Evolutionary conservation across 2,888 invertebrate species (phyloP), one percentile per base, ranked within the genome.

Genomic region (Meteorus cinctellus): DNA sequence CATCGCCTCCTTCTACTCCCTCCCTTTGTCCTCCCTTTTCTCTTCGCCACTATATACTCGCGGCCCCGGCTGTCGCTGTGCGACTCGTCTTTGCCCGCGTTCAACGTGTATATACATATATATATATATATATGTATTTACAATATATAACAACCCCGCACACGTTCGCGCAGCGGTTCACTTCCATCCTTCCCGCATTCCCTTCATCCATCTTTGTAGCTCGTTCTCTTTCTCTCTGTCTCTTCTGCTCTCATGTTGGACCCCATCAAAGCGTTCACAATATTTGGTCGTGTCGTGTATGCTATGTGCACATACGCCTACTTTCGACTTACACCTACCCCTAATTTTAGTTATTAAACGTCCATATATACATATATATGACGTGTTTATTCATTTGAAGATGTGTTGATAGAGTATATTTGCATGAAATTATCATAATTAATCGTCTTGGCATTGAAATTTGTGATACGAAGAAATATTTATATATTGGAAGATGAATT

Each of bases 1-100:
- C 77, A 59, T 66, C 80, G 71, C 62, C 78, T 60, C 70, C 70
- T 60, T 34, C 31, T n/a, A 12, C 69, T 29, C 62, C 48, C 41
- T 48, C 45, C 36, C 71, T 62, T 27, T 66, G 45, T 45, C 59
- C 51, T 72, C 63, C 72, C 72, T 63, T 63, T 62, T 63, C 29
- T 41, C 62, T 60, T 45, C 34, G 59, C 10, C 24, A 41, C 36
- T 62, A 19, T 36, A 68, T 73, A 72, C 68, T 65, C 65, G 36
- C 34, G 27, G 19, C 60, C 59, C 29, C 71, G 71, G 55, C 62
- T 48, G 36, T 71, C 71, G 59, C 41, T 48, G 51, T 71, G 48
- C 71, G 24, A 59, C 68, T 45, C 72, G 55, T 55, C 55, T 55
- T 55, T 55, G 55, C 55, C 19, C 55, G 55, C 55, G 55, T 55